Evolutionary conservation across 2,888 invertebrate species (phyloP).

Genomic region (Xanthia icteritia): DNA sequence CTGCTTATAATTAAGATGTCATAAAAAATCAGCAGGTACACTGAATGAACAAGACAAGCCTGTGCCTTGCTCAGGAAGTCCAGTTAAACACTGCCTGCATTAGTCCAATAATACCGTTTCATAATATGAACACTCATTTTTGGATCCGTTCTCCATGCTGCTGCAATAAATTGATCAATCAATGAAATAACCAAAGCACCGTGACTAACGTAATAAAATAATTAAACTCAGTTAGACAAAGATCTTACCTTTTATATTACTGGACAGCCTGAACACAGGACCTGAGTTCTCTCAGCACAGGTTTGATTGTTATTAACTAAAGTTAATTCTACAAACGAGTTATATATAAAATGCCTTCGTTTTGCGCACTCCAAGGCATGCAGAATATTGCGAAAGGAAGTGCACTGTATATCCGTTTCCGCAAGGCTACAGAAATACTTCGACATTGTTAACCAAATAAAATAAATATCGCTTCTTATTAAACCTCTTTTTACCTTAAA

Average conservation of each 20-base stretch:
- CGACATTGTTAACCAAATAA: conserved; percentile 23
- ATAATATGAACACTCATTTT: neutral
- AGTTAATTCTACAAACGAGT: conserved; percentile 32
- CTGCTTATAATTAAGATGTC: neutral
- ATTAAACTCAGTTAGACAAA: neutral
- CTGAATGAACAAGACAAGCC: neutral
- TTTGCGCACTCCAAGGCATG: conserved; percentile 14
- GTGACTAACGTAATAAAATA: neutral
- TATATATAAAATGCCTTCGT: conserved; percentile 46
- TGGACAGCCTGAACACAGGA: neutral
- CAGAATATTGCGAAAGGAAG: conserved; percentile 41
- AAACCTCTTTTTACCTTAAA: neutral
- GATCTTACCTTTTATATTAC: conserved; percentile 29
- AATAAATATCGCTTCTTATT: conserved; percentile 17
- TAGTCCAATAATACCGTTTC: neutral
- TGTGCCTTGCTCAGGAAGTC: neutral
- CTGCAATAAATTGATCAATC: no score
- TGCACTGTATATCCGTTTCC: conserved; percentile 48
- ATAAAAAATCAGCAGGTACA: neutral
- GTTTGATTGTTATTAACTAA: conserved; percentile 30
- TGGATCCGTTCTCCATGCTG: neutral
- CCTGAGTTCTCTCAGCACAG: conserved; percentile 13
- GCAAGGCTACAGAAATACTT: conserved; percentile 39
- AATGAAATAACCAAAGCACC: neutral
- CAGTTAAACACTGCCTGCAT: neutral